These are phyloP conservation scores for Menura novaehollandiae DNA, from an alignment of 2,113 vertebrate genomes.

Conservation along the genomic window DNA sequence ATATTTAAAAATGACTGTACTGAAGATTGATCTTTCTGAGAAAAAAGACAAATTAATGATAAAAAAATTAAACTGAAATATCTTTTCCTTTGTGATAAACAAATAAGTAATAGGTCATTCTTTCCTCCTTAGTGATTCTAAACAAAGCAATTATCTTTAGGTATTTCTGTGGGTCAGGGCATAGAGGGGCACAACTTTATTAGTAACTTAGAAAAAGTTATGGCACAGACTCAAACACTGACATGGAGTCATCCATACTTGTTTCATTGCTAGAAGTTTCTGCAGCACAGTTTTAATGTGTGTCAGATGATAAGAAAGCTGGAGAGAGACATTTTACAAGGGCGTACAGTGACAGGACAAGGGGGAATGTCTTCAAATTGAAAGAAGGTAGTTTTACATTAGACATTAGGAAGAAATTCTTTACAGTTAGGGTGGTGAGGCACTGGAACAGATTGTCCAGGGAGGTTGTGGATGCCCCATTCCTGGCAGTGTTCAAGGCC, in stretches of 20 bases:
- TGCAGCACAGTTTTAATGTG: not conserved
- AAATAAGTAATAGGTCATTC: not conserved
- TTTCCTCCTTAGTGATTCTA: not conserved
- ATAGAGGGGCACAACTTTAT: not conserved
- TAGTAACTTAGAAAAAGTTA: not conserved
- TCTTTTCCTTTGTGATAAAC: not conserved
- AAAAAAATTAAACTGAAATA: not conserved
- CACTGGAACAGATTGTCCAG: not conserved
- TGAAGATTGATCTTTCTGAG: not conserved
- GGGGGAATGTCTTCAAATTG: not conserved
- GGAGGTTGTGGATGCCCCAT: not conserved
- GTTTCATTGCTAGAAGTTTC: not conserved
- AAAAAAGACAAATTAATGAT: not conserved
- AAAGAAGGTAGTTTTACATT: not conserved
- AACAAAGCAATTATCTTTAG: not conserved
- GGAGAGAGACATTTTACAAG: not conserved
- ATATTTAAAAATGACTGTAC: not conserved
- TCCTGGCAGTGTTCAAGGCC: not conserved
- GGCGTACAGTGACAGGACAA: not conserved
- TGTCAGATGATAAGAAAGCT: not conserved
- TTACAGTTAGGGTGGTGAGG: not conserved
- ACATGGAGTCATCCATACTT: not conserved
- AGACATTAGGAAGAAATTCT: not conserved
- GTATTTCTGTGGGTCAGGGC: not conserved
- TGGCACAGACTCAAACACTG: not conserved